These are phyloP conservation scores for Eupithecia vulgata DNA, from an alignment of 2,888 invertebrate species.

Conservation along the genomic window DNA sequence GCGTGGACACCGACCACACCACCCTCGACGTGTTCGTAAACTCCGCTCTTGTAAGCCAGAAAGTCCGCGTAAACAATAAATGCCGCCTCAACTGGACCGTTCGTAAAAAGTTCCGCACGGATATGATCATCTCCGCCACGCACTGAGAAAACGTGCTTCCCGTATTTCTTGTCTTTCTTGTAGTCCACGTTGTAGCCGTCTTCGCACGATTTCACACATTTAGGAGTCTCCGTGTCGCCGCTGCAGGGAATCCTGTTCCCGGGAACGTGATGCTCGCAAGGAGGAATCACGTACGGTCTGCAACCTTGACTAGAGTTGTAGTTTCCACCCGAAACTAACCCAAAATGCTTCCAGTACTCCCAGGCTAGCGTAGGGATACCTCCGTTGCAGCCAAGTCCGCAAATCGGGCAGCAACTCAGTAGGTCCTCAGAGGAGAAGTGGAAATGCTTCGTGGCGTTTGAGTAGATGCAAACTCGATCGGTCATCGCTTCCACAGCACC, in stretches of 20 bases:
- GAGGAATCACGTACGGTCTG: conserved; percentile 92
- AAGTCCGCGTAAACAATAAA: conserved; percentile 95
- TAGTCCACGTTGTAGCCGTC: conserved; percentile 87
- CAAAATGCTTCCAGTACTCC: conserved; percentile 92
- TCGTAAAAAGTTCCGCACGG: conserved; percentile 91
- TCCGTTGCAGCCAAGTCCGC: conserved; percentile 89
- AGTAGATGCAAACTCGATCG: conserved; percentile 93
- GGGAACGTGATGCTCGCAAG: conserved; percentile 95
- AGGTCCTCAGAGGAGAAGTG: conserved; percentile 94
- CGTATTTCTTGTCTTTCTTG: conserved; percentile 89
- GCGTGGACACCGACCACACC: conserved; percentile 92
- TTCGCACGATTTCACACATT: conserved; percentile 89
- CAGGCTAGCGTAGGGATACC: conserved; percentile 92
- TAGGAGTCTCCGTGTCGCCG: conserved; percentile 89
- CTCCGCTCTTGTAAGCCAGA: conserved; percentile 91
- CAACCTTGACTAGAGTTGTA: conserved; percentile 92
- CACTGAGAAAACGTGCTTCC: conserved; percentile 86
- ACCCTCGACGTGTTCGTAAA: conserved; percentile 87
- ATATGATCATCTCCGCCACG: conserved; percentile 86
- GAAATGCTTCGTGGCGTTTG: conserved; percentile 88
- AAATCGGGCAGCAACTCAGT: conserved; percentile 84
- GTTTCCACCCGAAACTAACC: conserved; percentile 94
- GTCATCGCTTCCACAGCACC: conserved; percentile 85
- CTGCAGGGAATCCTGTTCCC: conserved; percentile 89
- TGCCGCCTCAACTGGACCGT: conserved; percentile 95